Conservation (phyloP, 2,888 invertebrate species). For the Saturnia pavonia region DNA sequence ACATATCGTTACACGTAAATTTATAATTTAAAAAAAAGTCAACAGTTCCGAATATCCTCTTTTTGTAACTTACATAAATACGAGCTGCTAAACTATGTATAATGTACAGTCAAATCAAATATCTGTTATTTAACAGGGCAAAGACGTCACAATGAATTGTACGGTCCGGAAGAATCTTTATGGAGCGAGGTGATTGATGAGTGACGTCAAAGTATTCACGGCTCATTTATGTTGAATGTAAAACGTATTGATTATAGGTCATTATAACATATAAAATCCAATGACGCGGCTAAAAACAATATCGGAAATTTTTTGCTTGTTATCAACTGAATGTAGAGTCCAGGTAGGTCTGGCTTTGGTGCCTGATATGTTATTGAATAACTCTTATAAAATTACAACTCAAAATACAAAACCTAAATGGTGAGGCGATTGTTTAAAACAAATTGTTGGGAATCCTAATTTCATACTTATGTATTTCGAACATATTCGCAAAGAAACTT, state of each 20-base stretch:
- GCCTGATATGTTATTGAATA: too few species aligned
- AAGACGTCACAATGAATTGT: conserved; percentile 10
- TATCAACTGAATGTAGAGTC: too few species aligned
- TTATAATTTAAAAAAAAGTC: too few species aligned
- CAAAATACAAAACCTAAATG: too few species aligned
- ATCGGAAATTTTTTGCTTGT: neutral
- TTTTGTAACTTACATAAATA: neutral
- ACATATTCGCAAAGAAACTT: too few species aligned
- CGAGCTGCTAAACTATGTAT: neutral
- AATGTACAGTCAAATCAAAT: conserved; percentile 9
- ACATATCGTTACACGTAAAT: too few species aligned
- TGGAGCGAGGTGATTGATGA: neutral
- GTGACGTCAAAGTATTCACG: conserved; percentile 8
- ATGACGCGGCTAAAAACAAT: neutral
- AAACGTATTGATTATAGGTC: neutral
- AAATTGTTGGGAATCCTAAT: too few species aligned
- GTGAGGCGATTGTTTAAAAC: too few species aligned
- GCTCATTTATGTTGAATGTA: neutral
- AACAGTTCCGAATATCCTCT: too few species aligned
- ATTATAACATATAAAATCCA: neutral
- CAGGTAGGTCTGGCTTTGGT: too few species aligned
- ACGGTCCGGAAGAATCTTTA: neutral
- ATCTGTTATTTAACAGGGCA: neutral
- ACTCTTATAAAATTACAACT: too few species aligned
- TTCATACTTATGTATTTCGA: too few species aligned